Evolutionary conservation across 2,797 vertebrate species (phyloP).

Genomic region (Scolopax rusticola): DNA sequence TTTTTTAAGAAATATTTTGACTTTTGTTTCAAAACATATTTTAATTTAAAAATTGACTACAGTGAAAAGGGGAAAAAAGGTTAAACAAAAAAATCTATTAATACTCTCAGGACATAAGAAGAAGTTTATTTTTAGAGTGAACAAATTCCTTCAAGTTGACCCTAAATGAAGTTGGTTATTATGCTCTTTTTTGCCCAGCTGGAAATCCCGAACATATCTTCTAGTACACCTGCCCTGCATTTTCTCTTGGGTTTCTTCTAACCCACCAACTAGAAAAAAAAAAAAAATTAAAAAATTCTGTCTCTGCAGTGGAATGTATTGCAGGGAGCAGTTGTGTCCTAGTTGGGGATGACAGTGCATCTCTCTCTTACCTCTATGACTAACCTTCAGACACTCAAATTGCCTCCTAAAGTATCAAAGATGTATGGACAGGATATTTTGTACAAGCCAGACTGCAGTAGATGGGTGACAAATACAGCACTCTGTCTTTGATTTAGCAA

Average conservation of each 20-base stretch:
- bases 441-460: conserved; percentile 13
- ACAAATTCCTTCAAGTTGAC: background rate
- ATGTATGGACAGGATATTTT: conserved; percentile 16
- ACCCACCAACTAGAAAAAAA: background rate
- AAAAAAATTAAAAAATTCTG: background rate
- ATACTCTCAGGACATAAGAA: background rate
- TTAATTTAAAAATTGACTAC: background rate
- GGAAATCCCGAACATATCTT: background rate
- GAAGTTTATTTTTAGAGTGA: background rate
- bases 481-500: conserved; percentile 28
- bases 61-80: background rate
- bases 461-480: conserved; percentile 23
- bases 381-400: conserved; percentile 24
- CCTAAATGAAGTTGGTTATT: background rate
- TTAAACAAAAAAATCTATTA: background rate
- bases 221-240: background rate
- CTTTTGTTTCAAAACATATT: conserved; percentile 10
- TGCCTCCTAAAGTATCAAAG: conserved; percentile 39
- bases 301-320: background rate
- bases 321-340: background rate
- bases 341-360: background rate
- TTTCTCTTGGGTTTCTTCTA: conserved; percentile 11
- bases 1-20: conserved; percentile 36
- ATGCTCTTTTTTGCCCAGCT: background rate
- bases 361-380: background rate